Base-by-base conservation (phyloP, 2,113 vertebrate species). In the Amblyopsis rosae region DNA sequence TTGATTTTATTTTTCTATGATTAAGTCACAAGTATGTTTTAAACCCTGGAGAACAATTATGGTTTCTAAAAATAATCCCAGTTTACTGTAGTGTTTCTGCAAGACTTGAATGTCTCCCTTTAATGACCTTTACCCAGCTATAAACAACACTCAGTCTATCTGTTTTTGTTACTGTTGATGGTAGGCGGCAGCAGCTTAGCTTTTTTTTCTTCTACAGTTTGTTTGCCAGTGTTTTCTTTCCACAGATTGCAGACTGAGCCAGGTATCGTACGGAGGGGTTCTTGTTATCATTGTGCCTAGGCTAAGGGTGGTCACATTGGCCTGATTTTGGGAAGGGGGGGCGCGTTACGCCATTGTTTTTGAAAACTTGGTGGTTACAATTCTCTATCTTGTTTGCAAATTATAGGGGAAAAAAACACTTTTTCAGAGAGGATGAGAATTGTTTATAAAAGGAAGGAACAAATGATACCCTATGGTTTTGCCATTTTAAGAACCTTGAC, bases 1-100 rank as follows among this genome's bases (percentile, higher is more conserved):
- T 71, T 82, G 72, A 67, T 84, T 74, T 88, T 83, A 80, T 83
- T 88, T 89, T 84, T 91, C 80, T 86, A 81, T 81, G 69, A 77
- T 70, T 73, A 72, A 45, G 17, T 80, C 76, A 65, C 46, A 62
- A 60, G 55, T 54, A 69, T 77, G 61, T 72, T 64, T 47, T 10
- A 4, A 35, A 26, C 51, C 19, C 63, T n/a, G 49, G 50, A 65
- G 59, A n/a, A 61, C 68, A 6, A 12, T 76, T 74, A 72, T 75
- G 73, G 59, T 59, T 50, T 65, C 69, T 16, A 46, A 86, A 73
- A 72, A 78, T 68, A 70, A 73, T 81, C 59, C 54, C 72, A 46
- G 61, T 82, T 60, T 77, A 77, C 15, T 81, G 58, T 82, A 62
- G n/a, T 49, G 6, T 75, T 67, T 70, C 77, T 56, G 55, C 50